These are phyloP conservation scores for Tenthredo livida DNA, from an alignment of 2,888 invertebrate species.

Conservation along the genomic window DNA sequence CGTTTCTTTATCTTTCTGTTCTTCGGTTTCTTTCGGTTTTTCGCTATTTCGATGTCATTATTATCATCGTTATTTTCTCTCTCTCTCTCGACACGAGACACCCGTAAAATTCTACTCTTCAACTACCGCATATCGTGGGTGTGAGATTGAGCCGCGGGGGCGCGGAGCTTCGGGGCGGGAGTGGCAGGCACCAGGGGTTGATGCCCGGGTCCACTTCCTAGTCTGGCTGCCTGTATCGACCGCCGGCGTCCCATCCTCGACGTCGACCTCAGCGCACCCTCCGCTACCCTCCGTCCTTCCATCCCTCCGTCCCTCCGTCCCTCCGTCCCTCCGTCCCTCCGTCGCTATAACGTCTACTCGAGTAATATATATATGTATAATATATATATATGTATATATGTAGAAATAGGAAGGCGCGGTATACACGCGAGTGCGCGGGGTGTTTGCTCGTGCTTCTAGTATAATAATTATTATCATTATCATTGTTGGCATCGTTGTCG, in stretches of 20 bases:
- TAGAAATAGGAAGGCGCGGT: neutral
- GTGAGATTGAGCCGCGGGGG: slow-evolving; percentile 40
- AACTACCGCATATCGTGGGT: slow-evolving; percentile 34
- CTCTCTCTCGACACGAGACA: neutral
- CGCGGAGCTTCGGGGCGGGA: slow-evolving; percentile 18
- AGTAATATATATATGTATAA: neutral
- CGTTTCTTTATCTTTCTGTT: neutral
- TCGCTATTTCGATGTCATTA: neutral
- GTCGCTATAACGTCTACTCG: neutral
- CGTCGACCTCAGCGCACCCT: slow-evolving; percentile 40
- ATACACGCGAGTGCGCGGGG: slow-evolving; percentile 28
- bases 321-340: neutral
- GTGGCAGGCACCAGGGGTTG: slow-evolving; percentile 68
- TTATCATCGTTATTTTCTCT: neutral
- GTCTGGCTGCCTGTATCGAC: slow-evolving; percentile 76
- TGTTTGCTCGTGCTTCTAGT: slow-evolving; percentile 38
- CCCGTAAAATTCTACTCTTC: slow-evolving; percentile 21
- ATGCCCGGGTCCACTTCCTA: slow-evolving; percentile 76
- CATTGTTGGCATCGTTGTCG: slow-evolving; percentile 25
- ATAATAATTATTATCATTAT: slow-evolving; percentile 18
- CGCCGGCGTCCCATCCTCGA: slow-evolving; percentile 66
- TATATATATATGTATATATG: neutral
- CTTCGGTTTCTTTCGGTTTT: neutral
- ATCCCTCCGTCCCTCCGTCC: neutral
- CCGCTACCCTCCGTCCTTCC: neutral